These are phyloP conservation scores for Tenualosa ilisha DNA, from an alignment of 2,797 vertebrate genomes.

Conservation along the genomic window DNA sequence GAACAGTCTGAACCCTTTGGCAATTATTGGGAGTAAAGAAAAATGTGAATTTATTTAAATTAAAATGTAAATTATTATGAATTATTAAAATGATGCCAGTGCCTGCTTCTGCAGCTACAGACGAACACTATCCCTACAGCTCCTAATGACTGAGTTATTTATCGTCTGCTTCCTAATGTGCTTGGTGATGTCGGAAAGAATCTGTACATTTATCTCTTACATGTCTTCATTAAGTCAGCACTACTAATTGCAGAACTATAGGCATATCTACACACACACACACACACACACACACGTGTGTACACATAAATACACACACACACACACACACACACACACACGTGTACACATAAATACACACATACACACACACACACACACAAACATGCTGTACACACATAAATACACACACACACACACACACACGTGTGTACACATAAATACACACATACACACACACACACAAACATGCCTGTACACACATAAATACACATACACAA, in stretches of 20 bases:
- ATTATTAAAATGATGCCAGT: not conserved
- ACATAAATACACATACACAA: not conserved
- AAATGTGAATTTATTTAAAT: not conserved
- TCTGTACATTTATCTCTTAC: not conserved
- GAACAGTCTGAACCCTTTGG: not conserved
- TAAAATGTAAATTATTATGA: not conserved
- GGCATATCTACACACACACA: not conserved
- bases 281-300: not conserved
- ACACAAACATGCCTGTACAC: not conserved
- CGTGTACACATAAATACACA: not conserved
- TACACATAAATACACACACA: not conserved
- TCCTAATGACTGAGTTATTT: not conserved
- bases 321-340: not conserved
- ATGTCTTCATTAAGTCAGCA: not conserved
- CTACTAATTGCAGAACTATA: not conserved
- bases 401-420: not conserved
- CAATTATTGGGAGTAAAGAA: not conserved
- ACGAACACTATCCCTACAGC: not conserved
- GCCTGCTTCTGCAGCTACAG: not conserved
- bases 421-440: not conserved
- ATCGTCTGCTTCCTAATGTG: not conserved
- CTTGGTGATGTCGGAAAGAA: not conserved
- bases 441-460: not conserved
- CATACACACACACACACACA: not conserved
- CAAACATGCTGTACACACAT: not conserved